Conservation (phyloP, 2,888 invertebrate species). For the Cynaeus angustus region DNA sequence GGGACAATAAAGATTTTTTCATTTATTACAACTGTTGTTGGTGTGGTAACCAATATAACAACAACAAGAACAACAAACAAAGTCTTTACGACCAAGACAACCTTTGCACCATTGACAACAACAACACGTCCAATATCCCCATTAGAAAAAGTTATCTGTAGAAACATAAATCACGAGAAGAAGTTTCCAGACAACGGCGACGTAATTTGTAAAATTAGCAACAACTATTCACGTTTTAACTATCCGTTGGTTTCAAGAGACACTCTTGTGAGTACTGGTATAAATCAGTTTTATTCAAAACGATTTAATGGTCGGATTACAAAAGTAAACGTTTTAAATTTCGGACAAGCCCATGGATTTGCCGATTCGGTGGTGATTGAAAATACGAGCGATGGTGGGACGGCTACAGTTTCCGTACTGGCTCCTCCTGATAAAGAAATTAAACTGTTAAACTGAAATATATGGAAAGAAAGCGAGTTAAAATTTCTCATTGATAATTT, state of each 20-base stretch:
- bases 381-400: neutral
- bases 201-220: neutral
- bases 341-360: neutral
- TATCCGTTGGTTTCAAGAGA: too few species aligned
- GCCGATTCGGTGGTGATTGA: neutral
- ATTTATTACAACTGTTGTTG: too few species aligned
- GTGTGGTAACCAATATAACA: too few species aligned
- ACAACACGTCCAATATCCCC: neutral
- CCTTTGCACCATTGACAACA: too few species aligned
- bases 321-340: constrained; percentile 2
- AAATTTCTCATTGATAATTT: too few species aligned
- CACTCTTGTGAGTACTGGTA: too few species aligned
- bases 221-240: neutral
- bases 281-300: too few species aligned
- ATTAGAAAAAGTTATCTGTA: neutral
- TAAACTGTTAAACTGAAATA: constrained; percentile 5
- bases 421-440: neutral
- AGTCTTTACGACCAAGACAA: too few species aligned
- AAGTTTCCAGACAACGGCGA: neutral
- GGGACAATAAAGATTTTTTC: too few species aligned
- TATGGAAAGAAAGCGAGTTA: neutral
- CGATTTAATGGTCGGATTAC: too few species aligned
- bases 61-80: too few species aligned
- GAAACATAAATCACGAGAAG: neutral
- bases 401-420: neutral